Percentiles rank a stretch among this genome's conserved stretches.
phyloP scores from a whole-genome alignment of 1,140 invertebrate species.

The Coptotermes formosanus region DNA sequence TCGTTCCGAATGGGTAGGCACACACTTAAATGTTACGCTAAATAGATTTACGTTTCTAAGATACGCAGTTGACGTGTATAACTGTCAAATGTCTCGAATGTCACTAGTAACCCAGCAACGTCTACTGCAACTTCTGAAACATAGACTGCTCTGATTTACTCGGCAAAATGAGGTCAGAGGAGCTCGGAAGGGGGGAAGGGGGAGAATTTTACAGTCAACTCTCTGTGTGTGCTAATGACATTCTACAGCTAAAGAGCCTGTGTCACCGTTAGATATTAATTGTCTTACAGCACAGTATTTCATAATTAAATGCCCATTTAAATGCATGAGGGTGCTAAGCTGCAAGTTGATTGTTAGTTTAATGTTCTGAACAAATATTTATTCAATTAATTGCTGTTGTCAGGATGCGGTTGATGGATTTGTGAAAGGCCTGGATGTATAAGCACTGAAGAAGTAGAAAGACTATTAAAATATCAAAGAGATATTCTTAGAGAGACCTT shows the following conservation, averaged over 20 bases:
- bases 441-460: not conserved
- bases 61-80: too few species aligned
- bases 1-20: too few species aligned
- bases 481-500: not conserved
- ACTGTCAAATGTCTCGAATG: too few species aligned
- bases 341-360: not conserved
- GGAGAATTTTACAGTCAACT: not conserved
- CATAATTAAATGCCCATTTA: conserved; percentile 19
- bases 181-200: not conserved
- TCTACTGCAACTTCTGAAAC: not conserved
- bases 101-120: too few species aligned
- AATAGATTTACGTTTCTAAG: too few species aligned
- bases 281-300: not conserved
- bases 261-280: not conserved
- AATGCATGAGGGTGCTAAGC: not conserved
- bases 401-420: not conserved
- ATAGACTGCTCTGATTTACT: not conserved
- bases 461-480: not conserved
- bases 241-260: not conserved
- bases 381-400: not conserved
- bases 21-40: too few species aligned
- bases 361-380: not conserved
- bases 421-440: not conserved
- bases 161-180: not conserved
- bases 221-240: not conserved